Evolutionary conservation across 1,140 invertebrate species (phyloP), one percentile per base, ranked within the genome.

Genomic region (Drusus annulatus): DNA sequence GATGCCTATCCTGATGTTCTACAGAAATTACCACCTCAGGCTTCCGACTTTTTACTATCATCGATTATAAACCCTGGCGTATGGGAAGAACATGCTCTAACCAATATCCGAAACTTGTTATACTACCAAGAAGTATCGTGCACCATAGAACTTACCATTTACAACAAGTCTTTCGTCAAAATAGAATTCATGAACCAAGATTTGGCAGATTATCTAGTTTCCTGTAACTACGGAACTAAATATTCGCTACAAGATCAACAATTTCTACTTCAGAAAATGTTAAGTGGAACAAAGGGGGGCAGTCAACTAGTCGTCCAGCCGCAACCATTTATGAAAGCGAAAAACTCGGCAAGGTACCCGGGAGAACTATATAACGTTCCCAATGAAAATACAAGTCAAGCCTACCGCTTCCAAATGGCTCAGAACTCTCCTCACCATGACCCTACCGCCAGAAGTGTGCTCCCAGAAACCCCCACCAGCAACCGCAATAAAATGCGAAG

Each of bases 21-120:
- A 36, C 85, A 90, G 45, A 84, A 90, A 16, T 85, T 91, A 77
- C 90, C 89, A 25, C 87, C 91, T 6, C 89, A 92, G 83, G 91
- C 92, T 1, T 86, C 87, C 13, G 90, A 91, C 17, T 94, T 93
- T 81, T 88, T 91, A 81, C 85, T 94, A 52, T 89, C 90, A 19
- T 86, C 91, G 58, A 86, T 93, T 6, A 84, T 89, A 62, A 89
- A 91, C 63, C 25, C 87, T 86, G 25, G 87, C 85, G 17, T 76
- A 81, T 93, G 92, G 92, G 89, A 91, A 10, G 86, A 87, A 10
- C 83, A 87, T 5, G 84, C 87, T n/a, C 76, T 93, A 28, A 83
- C 89, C 21, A 87, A 88, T 71, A 87, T 93, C 16, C 88, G 87
- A 65, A 87, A 86, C 62, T 84, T 86, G 6, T 81, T 93, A 1